Conservation (phyloP, 2,888 invertebrate species). For the Lissonota sp. region DNA sequence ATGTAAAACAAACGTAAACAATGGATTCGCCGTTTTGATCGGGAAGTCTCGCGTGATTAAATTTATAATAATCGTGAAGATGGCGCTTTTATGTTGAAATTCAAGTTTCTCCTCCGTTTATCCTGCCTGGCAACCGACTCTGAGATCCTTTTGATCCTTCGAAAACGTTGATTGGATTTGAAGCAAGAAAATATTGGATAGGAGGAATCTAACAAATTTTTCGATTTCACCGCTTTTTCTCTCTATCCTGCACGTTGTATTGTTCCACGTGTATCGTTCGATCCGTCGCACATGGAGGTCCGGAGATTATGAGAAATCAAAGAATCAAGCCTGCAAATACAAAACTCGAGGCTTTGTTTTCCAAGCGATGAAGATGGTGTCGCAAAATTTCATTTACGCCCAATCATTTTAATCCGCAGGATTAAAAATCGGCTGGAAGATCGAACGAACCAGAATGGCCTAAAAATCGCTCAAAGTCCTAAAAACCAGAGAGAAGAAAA, state of each 20-base stretch:
- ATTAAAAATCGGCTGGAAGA: neutral
- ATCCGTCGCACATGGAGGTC: slow-evolving; percentile 34
- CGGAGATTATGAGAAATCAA: no score
- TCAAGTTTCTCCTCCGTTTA: no score
- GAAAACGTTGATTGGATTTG: neutral
- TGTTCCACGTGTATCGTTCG: slow-evolving; percentile 61
- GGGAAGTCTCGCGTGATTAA: no score
- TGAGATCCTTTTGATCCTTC: no score
- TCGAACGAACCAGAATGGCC: slow-evolving; percentile 20
- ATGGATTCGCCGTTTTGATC: no score
- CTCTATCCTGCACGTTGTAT: neutral
- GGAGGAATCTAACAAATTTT: neutral
- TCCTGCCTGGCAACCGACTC: no score
- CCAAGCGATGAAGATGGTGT: slow-evolving; percentile 16
- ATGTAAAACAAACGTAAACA: no score
- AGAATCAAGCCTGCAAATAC: slow-evolving; percentile 33
- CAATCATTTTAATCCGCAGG: neutral
- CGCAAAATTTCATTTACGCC: neutral
- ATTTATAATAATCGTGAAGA: no score
- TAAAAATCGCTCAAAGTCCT: slow-evolving; percentile 1
- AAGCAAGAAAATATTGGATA: neutral
- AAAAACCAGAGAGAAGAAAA: neutral
- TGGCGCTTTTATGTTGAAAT: no score
- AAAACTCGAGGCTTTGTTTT: slow-evolving; percentile 6
- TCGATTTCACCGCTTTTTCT: slow-evolving; percentile 25